Evolutionary conservation across 1,140 invertebrate genomes (phyloP).

Genomic region (Drosophila sproati): DNA sequence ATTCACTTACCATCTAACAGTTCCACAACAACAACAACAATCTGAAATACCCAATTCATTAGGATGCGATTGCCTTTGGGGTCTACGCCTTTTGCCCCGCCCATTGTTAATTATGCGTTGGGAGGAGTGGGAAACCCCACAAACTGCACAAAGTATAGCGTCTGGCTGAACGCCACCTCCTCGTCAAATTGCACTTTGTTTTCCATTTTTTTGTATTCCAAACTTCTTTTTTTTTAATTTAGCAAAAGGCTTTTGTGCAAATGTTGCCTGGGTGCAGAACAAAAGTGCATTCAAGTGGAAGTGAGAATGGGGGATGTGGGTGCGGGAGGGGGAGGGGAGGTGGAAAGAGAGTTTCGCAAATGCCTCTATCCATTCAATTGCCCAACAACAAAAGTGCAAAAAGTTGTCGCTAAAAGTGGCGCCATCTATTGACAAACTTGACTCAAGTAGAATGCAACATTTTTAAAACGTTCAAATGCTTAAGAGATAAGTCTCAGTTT

Average conservation of each 20-base stretch:
- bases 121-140: slow-evolving; percentile 33
- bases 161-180: slow-evolving; percentile 7
- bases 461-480: neutral
- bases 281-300: slow-evolving; percentile 74
- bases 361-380: neutral
- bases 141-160: slow-evolving; percentile 27
- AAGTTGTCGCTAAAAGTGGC: neutral
- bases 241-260: slow-evolving; percentile 61
- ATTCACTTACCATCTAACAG: slow-evolving; percentile 1
- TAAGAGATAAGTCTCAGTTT: no score
- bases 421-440: neutral
- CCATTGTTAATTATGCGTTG: slow-evolving; percentile 40
- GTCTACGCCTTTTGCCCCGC: neutral
- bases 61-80: slow-evolving; percentile 7
- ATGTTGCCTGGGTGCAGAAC: slow-evolving; percentile 45
- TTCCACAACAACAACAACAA: neutral
- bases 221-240: slow-evolving; percentile 47
- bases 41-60: slow-evolving; percentile 1
- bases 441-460: neutral
- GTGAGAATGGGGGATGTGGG: neutral
- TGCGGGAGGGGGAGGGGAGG: neutral
- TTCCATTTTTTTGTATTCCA: neutral
- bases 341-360: neutral
- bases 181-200: slow-evolving; percentile 32
- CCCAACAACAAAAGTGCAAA: neutral